phyloP scores from a whole-genome alignment of 2,888 invertebrate genomes.

The Lasioglossum calceatum region DNA sequence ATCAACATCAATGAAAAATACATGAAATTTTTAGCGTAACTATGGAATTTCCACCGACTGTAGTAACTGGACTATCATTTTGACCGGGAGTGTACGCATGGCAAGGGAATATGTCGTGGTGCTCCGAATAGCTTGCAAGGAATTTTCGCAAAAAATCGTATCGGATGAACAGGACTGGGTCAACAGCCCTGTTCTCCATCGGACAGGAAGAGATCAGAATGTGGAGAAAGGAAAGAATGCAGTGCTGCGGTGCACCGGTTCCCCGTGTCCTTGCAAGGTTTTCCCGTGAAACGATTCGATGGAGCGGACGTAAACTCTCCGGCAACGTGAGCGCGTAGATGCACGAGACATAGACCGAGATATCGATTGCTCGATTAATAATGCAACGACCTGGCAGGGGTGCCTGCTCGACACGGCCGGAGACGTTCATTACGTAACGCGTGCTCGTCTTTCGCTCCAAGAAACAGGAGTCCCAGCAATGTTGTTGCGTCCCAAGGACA shows the following conservation, averaged over 20 bases:
- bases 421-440: slow-evolving; percentile 49
- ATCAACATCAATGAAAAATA: too few relatives aligned
- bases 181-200: slow-evolving; percentile 7
- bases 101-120: not conserved
- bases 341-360: slow-evolving; percentile 71
- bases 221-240: slow-evolving; percentile 57
- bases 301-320: slow-evolving; percentile 35
- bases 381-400: slow-evolving; percentile 74
- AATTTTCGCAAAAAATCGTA: slow-evolving; percentile 17
- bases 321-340: slow-evolving; percentile 30
- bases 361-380: slow-evolving; percentile 81
- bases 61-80: not conserved
- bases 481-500: slow-evolving; percentile 12
- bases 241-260: slow-evolving; percentile 37
- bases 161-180: slow-evolving; percentile 6
- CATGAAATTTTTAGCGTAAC: too few relatives aligned
- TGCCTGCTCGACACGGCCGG: slow-evolving; percentile 53
- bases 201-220: slow-evolving; percentile 32
- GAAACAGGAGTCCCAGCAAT: slow-evolving; percentile 19
- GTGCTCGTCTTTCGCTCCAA: slow-evolving; percentile 34
- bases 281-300: slow-evolving; percentile 49
- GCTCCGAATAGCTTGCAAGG: slow-evolving; percentile 1
- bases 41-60: not conserved
- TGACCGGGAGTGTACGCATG: not conserved
- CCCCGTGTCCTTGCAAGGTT: slow-evolving; percentile 70